Evolutionary conservation across 2,113 vertebrate species (phyloP).

Genomic region (Epinephelus moara): DNA sequence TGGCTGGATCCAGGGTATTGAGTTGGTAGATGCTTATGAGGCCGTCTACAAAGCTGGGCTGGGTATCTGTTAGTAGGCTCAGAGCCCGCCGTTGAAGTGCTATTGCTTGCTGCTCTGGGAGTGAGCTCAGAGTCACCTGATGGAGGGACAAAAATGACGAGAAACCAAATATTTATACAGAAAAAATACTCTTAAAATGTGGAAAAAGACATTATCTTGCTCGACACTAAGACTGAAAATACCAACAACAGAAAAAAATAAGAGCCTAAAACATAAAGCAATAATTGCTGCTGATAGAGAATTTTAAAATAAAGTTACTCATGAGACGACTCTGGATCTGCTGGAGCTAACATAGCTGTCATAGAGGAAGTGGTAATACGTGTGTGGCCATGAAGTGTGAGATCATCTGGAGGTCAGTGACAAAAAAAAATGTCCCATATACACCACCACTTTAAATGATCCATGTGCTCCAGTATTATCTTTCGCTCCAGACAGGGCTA

Average conservation of each 20-base stretch:
- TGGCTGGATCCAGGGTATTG: slow-evolving; percentile 64
- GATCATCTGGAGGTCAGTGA: background rate
- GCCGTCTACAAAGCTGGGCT: slow-evolving; percentile 66
- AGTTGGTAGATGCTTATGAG: slow-evolving; percentile 81
- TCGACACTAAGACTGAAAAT: background rate
- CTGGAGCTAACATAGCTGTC: background rate
- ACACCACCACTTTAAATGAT: slow-evolving; percentile 1
- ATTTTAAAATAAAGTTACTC: background rate
- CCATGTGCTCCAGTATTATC: background rate
- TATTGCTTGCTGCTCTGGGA: slow-evolving; percentile 51
- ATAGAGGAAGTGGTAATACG: background rate
- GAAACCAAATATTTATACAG: background rate
- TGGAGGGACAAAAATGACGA: background rate
- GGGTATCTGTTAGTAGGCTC: slow-evolving; percentile 67
- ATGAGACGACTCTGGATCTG: background rate
- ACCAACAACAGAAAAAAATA: background rate
- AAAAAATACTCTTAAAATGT: background rate
- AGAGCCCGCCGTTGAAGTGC: slow-evolving; percentile 77
- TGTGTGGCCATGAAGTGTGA: background rate
- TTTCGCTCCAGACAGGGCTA: too few relatives aligned
- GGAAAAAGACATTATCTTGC: background rate
- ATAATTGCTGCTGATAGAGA: background rate
- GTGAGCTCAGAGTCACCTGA: slow-evolving; percentile 67
- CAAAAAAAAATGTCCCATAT: background rate
- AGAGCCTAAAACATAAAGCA: background rate